Evolutionary conservation across 1,140 invertebrate species (phyloP), one percentile per base, ranked within the genome.

Genomic region (Caenorhabditis latens): DNA sequence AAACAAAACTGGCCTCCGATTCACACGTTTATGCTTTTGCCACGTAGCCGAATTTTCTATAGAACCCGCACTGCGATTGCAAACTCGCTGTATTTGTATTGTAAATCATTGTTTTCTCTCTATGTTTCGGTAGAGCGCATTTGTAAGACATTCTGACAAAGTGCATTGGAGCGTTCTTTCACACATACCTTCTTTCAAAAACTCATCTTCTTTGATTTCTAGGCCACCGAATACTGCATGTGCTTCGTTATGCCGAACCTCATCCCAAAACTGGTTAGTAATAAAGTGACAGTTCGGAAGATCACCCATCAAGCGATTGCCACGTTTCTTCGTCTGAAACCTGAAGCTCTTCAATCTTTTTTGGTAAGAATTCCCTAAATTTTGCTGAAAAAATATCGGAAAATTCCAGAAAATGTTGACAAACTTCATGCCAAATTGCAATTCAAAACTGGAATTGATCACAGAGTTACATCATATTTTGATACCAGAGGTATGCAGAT

Each of bases 191-290:
- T 32, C 32, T 32, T 32, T 32, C 32, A 32, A 32, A 32, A 3
- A 21, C 3, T 63, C 42, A 57, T 14, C 8, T 58, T 65, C 63
- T 48, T 21, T 0, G 19, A 43, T 57, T 19, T 19, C 24, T n/a
- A 87, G 88, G 84, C 53, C 7, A 46, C 88, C n/a, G 88, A 88
- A 65, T 88, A 87, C 48, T 88, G 88, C 46, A 87, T 88, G 88
- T 83, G 75, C 24, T 88, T 61, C 19, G 55, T 88, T 21, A 79
- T 88, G 75, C 88, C 88, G 19, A 87, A 86, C 42, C 32, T 87
- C 7, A 48, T 88, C 14, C 88, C 86, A 4, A 79, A 84, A 11
- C 32, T 88, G 7, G 88, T 87, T 2, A 83, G 53, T 16, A 57
- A 79, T 13, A 88, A 88, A 65, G 88, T 86, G 42, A 88, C 88